Conservation (phyloP, 2,888 invertebrate genomes). For the Caenorhabditis doughertyi region DNA sequence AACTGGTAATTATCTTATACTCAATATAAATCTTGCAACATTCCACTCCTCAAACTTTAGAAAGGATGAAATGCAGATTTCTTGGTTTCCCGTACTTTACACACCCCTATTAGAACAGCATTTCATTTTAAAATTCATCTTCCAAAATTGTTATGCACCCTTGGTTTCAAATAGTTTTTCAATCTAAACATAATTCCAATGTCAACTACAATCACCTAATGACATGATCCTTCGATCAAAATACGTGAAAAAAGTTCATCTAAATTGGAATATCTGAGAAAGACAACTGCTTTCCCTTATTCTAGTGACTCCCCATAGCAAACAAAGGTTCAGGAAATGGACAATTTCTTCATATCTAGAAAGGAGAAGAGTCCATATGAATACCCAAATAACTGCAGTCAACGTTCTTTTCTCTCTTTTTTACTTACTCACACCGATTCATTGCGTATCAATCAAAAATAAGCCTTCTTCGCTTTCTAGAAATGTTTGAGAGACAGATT, state of each 20-base stretch:
- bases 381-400: constrained; percentile 32
- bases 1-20: too few relatives aligned
- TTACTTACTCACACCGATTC: constrained; percentile 44
- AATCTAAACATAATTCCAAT: constrained; percentile 4
- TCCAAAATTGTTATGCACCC: not conserved
- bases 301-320: not conserved
- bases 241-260: constrained; percentile 5
- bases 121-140: not conserved
- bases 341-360: constrained; percentile 35
- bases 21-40: too few relatives aligned
- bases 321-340: constrained; percentile 45
- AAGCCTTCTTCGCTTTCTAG: constrained; percentile 26
- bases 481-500: constrained; percentile 51
- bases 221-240: not conserved
- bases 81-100: too few relatives aligned
- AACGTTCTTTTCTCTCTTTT: constrained; percentile 33
- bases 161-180: not conserved
- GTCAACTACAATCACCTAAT: not conserved
- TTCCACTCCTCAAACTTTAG: too few relatives aligned
- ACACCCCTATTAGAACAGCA: too few relatives aligned
- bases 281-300: not conserved
- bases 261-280: constrained; percentile 14
- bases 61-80: too few relatives aligned
- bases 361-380: constrained; percentile 19
- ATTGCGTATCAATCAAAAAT: constrained; percentile 59